Percentiles rank a stretch among this genome's conserved stretches.
Evolutionary conservation across 2,888 invertebrate genomes (phyloP).

Genomic region (Opisthograptis luteolata): DNA sequence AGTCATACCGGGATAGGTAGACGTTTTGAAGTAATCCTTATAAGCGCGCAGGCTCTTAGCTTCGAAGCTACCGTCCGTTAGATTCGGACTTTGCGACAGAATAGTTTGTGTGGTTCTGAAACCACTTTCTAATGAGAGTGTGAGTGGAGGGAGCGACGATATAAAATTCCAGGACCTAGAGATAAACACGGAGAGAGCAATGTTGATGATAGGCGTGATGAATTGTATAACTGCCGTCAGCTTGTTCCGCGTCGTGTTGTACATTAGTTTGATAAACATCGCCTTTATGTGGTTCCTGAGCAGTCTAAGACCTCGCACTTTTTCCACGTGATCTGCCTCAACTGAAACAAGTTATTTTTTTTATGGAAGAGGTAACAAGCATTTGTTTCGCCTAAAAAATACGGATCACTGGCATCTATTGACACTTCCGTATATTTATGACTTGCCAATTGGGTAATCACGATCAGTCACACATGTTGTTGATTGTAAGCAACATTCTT

Average conservation of each 20-base stretch:
- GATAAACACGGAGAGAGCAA: constrained; percentile 70
- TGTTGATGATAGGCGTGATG: constrained; percentile 73
- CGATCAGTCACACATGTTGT: no score
- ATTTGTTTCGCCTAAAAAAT: no score
- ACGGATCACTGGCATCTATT: no score
- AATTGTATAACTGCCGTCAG: constrained; percentile 71
- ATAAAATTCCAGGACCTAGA: constrained; percentile 76
- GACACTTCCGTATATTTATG: no score
- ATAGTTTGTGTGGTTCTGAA: constrained; percentile 66
- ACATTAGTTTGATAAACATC: constrained; percentile 73
- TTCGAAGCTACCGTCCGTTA: constrained; percentile 56
- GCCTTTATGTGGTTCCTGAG: constrained; percentile 74
- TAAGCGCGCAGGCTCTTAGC: constrained; percentile 59
- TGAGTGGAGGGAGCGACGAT: constrained; percentile 84
- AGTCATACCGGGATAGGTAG: constrained; percentile 54
- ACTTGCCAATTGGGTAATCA: no score
- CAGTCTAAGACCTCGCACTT: constrained; percentile 68
- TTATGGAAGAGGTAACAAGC: no score
- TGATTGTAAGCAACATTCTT: no score
- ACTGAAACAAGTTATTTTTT: constrained; percentile 51
- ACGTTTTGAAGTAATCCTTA: constrained; percentile 64
- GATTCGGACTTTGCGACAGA: constrained; percentile 53
- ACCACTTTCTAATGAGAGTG: constrained; percentile 78
- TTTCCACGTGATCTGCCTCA: constrained; percentile 62
- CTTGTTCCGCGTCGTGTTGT: constrained; percentile 71